Evolutionary conservation across 2,113 vertebrate species (phyloP), one percentile per base, ranked within the genome.

Genomic region (Poeciliopsis prolifica): DNA sequence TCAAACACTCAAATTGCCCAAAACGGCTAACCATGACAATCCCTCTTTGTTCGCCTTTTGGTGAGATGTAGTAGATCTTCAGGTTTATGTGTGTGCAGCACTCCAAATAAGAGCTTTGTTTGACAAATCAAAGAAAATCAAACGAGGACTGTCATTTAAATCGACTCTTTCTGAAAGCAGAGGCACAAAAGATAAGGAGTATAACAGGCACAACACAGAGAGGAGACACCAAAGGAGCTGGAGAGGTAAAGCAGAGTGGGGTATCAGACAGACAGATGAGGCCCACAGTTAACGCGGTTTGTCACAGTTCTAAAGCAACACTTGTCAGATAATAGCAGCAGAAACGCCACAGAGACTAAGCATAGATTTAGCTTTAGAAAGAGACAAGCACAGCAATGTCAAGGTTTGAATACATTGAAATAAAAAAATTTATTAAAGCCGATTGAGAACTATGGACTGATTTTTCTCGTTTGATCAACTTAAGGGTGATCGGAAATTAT

Each of bases 201-300:
- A 33, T 58, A 65, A 22, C 63, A 33, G 31, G 35, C 63, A 33
- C n/a, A 40, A 62, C 40, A 5, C 58, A 77, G 6, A 30, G 40
- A 54, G 0, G 60, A 76, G 66, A 29, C 15, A 4, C 42, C 66
- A 69, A 76, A 69, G 9, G 35, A 68, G 74, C 40, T 48, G 37
- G 42, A 69, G 30, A 63, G 42, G 60, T 69, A 40, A 69, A 33
- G 35, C 31, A 48, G 24, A 76, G 66, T n/a, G 22, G 48, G 33
- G 19, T 51, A 51, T 64, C 51, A 70, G 30, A 31, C 17, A 61
- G 26, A 68, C 30, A 28, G 14, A 48, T 54, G 3, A 64, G 54
- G 31, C 26, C 11, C 58, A 62, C 17, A 77, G 61, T 70, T 77
- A 51, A 63, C 4, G 26, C 31, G 17, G 75, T 77, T 70, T 70